phyloP scores from a whole-genome alignment of 1,140 invertebrate genomes.

The Drosophila azteca region DNA sequence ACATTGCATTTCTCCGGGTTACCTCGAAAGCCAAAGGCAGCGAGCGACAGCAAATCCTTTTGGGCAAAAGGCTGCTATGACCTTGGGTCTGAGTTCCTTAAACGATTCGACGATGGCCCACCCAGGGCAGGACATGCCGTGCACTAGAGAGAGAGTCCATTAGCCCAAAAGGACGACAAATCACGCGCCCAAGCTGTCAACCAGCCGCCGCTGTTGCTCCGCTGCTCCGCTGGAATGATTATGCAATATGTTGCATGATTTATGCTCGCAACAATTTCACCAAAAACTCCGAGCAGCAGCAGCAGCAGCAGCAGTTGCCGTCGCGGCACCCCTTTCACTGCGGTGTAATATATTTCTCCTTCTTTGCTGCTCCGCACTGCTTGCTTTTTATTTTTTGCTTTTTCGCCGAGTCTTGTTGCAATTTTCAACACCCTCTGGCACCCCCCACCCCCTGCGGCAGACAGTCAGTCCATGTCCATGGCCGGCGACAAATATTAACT shows the following conservation, averaged over 20 bases:
- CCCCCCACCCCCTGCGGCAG: neutral
- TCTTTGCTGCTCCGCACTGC: conserved; percentile 1
- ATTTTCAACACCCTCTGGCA: conserved; percentile 17
- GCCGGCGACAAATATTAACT: conserved; percentile 76
- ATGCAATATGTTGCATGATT: conserved; percentile 83
- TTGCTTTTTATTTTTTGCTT: too few relatives aligned
- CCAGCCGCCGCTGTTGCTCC: too few relatives aligned
- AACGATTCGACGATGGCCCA: neutral
- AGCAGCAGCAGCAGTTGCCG: too few relatives aligned
- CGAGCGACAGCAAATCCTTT: conserved; percentile 37
- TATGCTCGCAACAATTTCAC: conserved; percentile 58
- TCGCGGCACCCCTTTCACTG: conserved; percentile 43
- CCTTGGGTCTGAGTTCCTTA: conserved; percentile 20
- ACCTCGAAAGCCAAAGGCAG: conserved; percentile 14
- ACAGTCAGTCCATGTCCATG: conserved; percentile 1
- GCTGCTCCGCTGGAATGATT: conserved; percentile 60
- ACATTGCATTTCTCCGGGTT: conserved; percentile 47
- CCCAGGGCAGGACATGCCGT: neutral
- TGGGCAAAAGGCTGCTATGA: conserved; percentile 53
- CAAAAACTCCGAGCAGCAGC: too few relatives aligned
- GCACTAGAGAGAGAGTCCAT: conserved; percentile 17
- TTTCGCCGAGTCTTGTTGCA: conserved; percentile 25
- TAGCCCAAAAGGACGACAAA: conserved; percentile 29
- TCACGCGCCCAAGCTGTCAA: conserved; percentile 11
- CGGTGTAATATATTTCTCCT: conserved; percentile 8